Evolutionary conservation across 1,140 invertebrate genomes (phyloP).

Genomic region (Procambarus virginalis): DNA sequence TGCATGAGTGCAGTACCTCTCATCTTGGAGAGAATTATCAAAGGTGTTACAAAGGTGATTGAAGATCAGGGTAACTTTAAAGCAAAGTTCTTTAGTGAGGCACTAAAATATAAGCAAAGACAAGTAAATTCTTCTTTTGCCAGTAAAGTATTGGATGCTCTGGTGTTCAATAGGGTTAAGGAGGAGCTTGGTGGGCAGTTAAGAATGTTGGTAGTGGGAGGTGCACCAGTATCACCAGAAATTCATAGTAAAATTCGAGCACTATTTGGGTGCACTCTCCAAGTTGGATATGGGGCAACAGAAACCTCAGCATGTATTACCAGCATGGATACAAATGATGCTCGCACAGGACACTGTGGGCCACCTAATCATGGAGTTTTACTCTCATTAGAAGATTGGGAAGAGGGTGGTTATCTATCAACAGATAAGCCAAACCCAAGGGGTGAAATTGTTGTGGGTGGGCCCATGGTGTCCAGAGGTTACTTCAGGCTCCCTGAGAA

Average conservation of each 20-base stretch:
- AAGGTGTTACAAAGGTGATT: slow-evolving; percentile 64
- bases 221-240: slow-evolving; percentile 95
- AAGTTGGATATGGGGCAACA: slow-evolving; percentile 97
- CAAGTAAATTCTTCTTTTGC: slow-evolving; percentile 53
- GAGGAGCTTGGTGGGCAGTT: slow-evolving; percentile 90
- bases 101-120: slow-evolving; percentile 61
- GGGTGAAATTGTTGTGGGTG: slow-evolving; percentile 92
- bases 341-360: slow-evolving; percentile 67
- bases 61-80: slow-evolving; percentile 62
- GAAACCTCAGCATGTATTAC: slow-evolving; percentile 96
- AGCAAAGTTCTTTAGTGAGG: slow-evolving; percentile 58
- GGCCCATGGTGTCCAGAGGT: slow-evolving; percentile 71
- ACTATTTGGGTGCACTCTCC: slow-evolving; percentile 91
- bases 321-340: slow-evolving; percentile 85
- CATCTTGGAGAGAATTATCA: slow-evolving; percentile 71
- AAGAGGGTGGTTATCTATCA: slow-evolving; percentile 78
- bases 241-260: slow-evolving; percentile 96
- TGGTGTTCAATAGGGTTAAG: slow-evolving; percentile 86
- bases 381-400: slow-evolving; percentile 78
- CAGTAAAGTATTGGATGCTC: slow-evolving; percentile 74
- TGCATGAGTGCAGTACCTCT: slow-evolving; percentile 72
- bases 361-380: slow-evolving; percentile 66
- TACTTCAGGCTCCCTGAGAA: slow-evolving; percentile 78
- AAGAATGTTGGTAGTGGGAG: slow-evolving; percentile 90
- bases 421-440: slow-evolving; percentile 86